Percentiles rank a stretch among this genome's conserved stretches.
phyloP scores from a whole-genome alignment of 2,797 vertebrate genomes.

The Hoplostethus atlanticus region DNA sequence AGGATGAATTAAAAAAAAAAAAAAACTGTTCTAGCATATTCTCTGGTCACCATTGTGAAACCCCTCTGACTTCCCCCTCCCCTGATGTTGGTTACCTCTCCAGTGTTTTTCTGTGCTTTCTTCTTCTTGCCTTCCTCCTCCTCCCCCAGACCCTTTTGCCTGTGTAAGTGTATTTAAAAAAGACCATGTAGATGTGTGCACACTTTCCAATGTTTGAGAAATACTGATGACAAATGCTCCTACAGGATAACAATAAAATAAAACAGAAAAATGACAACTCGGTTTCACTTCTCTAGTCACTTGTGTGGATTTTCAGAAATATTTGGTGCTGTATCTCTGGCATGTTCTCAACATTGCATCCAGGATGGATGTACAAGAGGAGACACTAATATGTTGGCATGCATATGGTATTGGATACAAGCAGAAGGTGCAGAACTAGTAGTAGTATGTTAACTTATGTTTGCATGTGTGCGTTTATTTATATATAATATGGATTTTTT shows the following conservation, averaged over 20 bases:
- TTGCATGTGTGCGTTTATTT: too few relatives aligned
- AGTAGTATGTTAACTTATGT: too few relatives aligned
- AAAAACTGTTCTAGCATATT: constrained; percentile 89
- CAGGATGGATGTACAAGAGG: too few relatives aligned
- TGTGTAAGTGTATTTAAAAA: constrained; percentile 95
- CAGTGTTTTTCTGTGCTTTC: constrained; percentile 92
- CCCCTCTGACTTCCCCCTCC: constrained; percentile 73
- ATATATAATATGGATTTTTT: too few relatives aligned
- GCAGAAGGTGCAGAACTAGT: too few relatives aligned
- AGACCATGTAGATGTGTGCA: constrained; percentile 90
- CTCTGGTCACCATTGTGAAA: constrained; percentile 91
- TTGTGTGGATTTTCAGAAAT: constrained; percentile 1
- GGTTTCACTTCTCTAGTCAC: not conserved
- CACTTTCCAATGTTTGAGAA: constrained; percentile 86
- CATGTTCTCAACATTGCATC: too few relatives aligned
- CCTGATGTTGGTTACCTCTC: constrained; percentile 73
- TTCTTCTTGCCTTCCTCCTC: constrained; percentile 31
- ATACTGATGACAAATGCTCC: constrained; percentile 84
- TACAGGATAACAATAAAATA: constrained; percentile 85
- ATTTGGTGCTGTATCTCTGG: not conserved
- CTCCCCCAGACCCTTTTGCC: constrained; percentile 41
- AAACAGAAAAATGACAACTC: constrained; percentile 76
- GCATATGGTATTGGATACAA: too few relatives aligned
- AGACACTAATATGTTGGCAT: too few relatives aligned
- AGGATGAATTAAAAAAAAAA: constrained; percentile 63